Percentiles rank a stretch among this genome's conserved stretches.
Evolutionary conservation across 1,140 invertebrate species (phyloP).

Genomic region (Drosophila pectinifera): DNA sequence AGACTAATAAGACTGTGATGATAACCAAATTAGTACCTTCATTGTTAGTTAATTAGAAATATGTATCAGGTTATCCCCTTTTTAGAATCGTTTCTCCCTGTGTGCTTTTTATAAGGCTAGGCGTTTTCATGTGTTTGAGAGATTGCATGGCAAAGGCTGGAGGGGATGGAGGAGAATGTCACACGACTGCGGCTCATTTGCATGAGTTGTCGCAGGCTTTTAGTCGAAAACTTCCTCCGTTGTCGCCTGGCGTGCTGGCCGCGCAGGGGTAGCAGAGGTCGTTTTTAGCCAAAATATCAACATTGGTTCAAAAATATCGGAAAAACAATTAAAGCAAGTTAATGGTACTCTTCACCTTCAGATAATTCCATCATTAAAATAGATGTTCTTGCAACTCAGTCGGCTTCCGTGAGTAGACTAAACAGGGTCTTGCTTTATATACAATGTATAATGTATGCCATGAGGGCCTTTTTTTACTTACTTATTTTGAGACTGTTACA

Average conservation of each 20-base stretch:
- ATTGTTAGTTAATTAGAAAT: no score
- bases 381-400: no score
- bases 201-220: constrained; percentile 81
- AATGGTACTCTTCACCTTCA: neutral
- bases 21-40: no score
- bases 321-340: constrained; percentile 33
- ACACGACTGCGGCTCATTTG: constrained; percentile 76
- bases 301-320: constrained; percentile 50
- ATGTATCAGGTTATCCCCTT: no score
- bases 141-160: constrained; percentile 21
- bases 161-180: constrained; percentile 21
- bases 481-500: no score
- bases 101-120: constrained; percentile 62
- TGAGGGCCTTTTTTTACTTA: no score
- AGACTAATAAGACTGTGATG: no score
- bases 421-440: no score
- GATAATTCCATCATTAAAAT: no score
- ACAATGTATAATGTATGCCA: no score
- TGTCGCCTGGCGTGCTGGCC: constrained; percentile 23
- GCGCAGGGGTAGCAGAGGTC: constrained; percentile 16
- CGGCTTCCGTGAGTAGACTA: neutral
- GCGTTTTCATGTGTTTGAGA: constrained; percentile 45
- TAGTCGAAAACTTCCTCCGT: constrained; percentile 67
- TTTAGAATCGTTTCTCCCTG: no score
- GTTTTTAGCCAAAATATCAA: constrained; percentile 51